phyloP scores from a whole-genome alignment of 2,113 vertebrate genomes.

The Camelus bactrianus region DNA sequence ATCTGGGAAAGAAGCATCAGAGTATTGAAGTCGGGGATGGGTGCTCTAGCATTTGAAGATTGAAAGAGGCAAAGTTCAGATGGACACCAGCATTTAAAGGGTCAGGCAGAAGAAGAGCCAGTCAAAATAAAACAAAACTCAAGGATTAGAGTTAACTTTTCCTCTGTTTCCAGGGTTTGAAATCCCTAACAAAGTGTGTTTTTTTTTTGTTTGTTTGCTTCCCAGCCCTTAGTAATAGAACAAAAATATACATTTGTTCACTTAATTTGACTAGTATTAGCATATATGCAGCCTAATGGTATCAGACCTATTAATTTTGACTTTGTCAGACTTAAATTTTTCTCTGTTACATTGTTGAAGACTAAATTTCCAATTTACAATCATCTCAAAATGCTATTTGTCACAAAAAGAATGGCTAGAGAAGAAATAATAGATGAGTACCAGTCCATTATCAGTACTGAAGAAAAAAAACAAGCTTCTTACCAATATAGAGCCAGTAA shows the following conservation, averaged over 20 bases:
- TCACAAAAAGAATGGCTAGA: neutral
- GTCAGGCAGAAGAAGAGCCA: neutral
- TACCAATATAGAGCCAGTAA: neutral
- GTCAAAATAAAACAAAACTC: neutral
- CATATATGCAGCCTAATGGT: neutral
- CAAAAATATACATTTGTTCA: neutral
- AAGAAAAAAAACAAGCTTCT: neutral
- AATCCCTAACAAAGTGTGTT: neutral
- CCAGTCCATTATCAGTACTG: neutral
- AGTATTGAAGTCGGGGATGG: neutral
- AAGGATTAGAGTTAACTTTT: neutral
- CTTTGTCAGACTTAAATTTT: neutral
- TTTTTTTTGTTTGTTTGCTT: conserved; percentile 22
- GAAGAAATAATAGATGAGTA: neutral
- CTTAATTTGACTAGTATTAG: neutral
- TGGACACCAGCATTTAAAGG: neutral
- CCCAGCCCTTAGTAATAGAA: neutral
- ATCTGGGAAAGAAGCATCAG: neutral
- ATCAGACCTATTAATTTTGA: conserved; percentile 26
- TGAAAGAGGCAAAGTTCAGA: neutral
- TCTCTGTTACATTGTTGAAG: neutral
- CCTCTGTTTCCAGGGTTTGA: neutral
- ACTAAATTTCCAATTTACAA: neutral
- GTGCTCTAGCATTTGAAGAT: neutral
- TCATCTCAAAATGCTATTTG: neutral